Evolutionary conservation across 2,888 invertebrate species (phyloP).

Genomic region (Nomada goodeniana): DNA sequence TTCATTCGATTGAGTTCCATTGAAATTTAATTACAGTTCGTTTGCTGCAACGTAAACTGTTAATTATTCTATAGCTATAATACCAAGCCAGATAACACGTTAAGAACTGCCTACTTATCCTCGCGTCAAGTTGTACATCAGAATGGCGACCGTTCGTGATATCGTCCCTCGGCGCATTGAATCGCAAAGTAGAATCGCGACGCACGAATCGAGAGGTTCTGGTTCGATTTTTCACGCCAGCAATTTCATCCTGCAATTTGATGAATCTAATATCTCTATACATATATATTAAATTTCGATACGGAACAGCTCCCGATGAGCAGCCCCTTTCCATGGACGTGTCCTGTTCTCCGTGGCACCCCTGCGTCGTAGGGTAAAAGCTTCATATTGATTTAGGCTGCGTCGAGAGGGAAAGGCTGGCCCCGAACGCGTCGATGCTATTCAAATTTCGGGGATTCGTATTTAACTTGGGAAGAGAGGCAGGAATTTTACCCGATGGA

Average conservation of each 20-base stretch:
- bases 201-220: background rate
- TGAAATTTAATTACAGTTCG: too few species aligned
- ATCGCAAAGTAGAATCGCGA: background rate
- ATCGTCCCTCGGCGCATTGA: background rate
- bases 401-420: conserved; percentile 52
- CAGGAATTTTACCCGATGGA: conserved; percentile 32
- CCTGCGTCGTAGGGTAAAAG: conserved; percentile 56
- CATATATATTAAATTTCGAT: conserved; percentile 58
- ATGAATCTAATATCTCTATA: conserved; percentile 33
- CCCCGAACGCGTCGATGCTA: conserved; percentile 60
- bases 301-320: conserved; percentile 33
- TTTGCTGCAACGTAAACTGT: too few species aligned
- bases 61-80: too few species aligned
- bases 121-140: background rate
- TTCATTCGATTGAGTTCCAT: too few species aligned
- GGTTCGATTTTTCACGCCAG: conserved; percentile 12
- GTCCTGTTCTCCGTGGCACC: conserved; percentile 49
- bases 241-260: conserved; percentile 27
- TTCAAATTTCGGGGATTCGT: conserved; percentile 70
- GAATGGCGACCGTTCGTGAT: background rate
- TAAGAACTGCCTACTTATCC: too few species aligned
- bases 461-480: conserved; percentile 41
- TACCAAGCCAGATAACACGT: too few species aligned
- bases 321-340: conserved; percentile 39
- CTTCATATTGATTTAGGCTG: conserved; percentile 72